These are phyloP conservation scores for Florisuga fusca DNA, from an alignment of 2,797 vertebrate species.

Conservation along the genomic window DNA sequence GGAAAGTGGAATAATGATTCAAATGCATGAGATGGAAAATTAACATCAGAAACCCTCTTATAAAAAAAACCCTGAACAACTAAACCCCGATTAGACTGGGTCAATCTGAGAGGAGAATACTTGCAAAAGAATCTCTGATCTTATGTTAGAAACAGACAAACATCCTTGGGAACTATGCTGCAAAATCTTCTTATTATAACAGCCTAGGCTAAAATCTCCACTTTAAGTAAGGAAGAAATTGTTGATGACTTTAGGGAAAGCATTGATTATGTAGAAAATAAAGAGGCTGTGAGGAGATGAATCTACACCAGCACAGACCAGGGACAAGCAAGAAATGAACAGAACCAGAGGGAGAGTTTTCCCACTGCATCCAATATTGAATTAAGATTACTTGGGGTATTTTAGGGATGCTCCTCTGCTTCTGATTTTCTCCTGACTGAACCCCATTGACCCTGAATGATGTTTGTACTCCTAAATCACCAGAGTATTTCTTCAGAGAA, in stretches of 20 bases:
- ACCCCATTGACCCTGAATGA: neutral
- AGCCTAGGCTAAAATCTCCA: neutral
- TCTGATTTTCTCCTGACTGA: neutral
- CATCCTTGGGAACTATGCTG: neutral
- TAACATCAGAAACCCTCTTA: neutral
- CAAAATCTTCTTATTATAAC: neutral
- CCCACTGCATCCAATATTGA: neutral
- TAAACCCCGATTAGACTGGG: neutral
- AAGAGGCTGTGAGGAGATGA: neutral
- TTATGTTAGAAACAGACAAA: neutral
- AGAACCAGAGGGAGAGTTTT: neutral
- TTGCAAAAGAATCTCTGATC: neutral
- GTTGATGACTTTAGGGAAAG: neutral
- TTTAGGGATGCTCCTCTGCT: neutral
- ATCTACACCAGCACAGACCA: neutral
- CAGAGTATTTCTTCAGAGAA: neutral
- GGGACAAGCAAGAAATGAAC: fast-evolving
- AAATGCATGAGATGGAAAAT: neutral
- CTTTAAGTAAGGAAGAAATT: neutral
- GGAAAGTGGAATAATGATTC: neutral
- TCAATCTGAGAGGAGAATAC: neutral
- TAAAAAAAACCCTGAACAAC: neutral
- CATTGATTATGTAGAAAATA: neutral
- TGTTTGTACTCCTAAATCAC: neutral
- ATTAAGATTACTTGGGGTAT: neutral